Percentiles rank a stretch among this genome's conserved stretches.
phyloP scores from a whole-genome alignment of 2,888 invertebrate genomes.

The Agrochola macilenta region DNA sequence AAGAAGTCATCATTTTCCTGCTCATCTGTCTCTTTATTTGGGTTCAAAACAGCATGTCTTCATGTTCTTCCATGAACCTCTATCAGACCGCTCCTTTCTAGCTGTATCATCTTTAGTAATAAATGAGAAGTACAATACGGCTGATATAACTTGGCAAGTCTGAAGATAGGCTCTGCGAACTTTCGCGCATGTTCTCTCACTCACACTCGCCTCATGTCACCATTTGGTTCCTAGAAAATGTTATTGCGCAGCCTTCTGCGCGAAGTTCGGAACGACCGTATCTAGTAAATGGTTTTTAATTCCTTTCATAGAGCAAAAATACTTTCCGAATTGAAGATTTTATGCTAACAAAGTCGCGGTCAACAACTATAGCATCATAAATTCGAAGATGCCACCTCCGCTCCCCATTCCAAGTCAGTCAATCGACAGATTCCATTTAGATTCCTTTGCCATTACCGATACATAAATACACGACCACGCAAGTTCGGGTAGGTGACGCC shows the following conservation, averaged over 20 bases:
- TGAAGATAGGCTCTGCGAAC: too few relatives aligned
- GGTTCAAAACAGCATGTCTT: too few relatives aligned
- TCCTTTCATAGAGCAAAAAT: neutral
- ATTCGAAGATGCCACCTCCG: slow-evolving; percentile 14
- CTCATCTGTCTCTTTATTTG: too few relatives aligned
- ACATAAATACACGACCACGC: slow-evolving; percentile 35
- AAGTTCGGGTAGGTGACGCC: slow-evolving; percentile 24
- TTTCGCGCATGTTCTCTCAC: too few relatives aligned
- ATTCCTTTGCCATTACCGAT: slow-evolving; percentile 19
- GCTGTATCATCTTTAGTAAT: neutral
- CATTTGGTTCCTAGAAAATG: too few relatives aligned
- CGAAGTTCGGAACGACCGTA: too few relatives aligned
- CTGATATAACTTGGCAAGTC: too few relatives aligned
- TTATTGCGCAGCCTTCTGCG: too few relatives aligned
- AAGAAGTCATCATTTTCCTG: too few relatives aligned
- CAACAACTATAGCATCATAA: neutral
- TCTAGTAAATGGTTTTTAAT: neutral
- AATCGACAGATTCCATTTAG: slow-evolving; percentile 38
- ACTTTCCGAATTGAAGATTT: neutral
- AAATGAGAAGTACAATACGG: neutral
- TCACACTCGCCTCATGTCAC: too few relatives aligned
- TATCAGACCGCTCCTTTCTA: too few relatives aligned
- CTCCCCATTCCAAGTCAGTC: slow-evolving; percentile 22
- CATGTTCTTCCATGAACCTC: too few relatives aligned
- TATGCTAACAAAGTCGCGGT: neutral